Base-by-base conservation (phyloP, 1,140 invertebrate species). In the Brachionus sp. region DNA sequence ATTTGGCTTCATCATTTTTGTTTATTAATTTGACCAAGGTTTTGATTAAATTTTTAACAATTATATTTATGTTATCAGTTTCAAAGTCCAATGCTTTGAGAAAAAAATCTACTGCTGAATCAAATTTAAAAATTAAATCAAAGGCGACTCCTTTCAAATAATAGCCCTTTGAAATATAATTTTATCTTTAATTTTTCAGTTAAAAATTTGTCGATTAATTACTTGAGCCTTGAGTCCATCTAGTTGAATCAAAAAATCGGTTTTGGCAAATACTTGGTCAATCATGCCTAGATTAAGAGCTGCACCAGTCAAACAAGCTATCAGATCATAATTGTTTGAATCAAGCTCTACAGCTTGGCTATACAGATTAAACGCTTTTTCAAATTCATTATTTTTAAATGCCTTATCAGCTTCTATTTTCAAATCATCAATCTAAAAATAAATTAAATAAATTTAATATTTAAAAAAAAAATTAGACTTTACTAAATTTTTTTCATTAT, bases 291-390 rank as follows among this genome's bases (percentile, higher is more conserved):
- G 29, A 75, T 75, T 75, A 25, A 75, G 44, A 19, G 70, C 37
- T 3, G 70, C 70, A 7, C 70, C 70, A 25, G 23, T 75, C 4
- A 46, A 35, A 75, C 70, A 75, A 4, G 70, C 39, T 19, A 46
- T 75, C 10, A 75, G 23, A 75, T 75, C 70, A 75, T 46, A 75
- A 75, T 75, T 39, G 25, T 75, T 75, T 46, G 16, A n/a, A 29
- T 75, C 33, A 46, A 75, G 44, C 16, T 75, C 39, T 46, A 75
- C 46, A 46, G 70, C 70, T 33, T 75, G 70, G 25, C 44, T 75
- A 25, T 75, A 75, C 0, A 75, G 23, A 46, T 75, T 75, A 19
- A 44, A 75, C 0, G 70, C 70, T 29, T 75, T 75, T 75, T 75
- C 70, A 29, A 29, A 75, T 75, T 75, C 42, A 5, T 33, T 46